Percentiles rank a stretch among this genome's conserved stretches.
Evolutionary conservation across 2,888 invertebrate genomes (phyloP).

Genomic region (Hecatera dysodea): DNA sequence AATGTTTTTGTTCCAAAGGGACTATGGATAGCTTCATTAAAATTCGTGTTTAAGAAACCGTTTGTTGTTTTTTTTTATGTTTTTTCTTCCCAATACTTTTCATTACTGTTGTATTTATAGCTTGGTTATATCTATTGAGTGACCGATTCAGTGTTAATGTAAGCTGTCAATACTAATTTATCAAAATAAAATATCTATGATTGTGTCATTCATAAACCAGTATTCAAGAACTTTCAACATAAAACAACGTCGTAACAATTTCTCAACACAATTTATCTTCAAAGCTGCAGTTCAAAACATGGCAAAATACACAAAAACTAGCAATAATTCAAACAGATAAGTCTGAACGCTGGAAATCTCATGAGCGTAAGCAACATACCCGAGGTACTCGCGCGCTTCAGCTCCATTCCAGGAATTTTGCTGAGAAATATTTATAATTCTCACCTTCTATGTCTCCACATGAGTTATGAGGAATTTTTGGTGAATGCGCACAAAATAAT

Average conservation of each 20-base stretch:
- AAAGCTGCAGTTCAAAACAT: constrained; percentile 17
- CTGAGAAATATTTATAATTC: constrained; percentile 75
- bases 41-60: constrained; percentile 4
- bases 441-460: constrained; percentile 70
- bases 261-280: constrained; percentile 10
- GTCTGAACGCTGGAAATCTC: constrained; percentile 63
- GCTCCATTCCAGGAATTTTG: constrained; percentile 64
- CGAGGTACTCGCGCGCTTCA: constrained; percentile 64
- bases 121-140: background rate
- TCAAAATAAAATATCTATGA: background rate
- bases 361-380: constrained; percentile 67
- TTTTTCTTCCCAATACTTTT: background rate
- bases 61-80: constrained; percentile 8
- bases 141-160: background rate
- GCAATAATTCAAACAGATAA: constrained; percentile 62
- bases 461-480: constrained; percentile 76
- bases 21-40: background rate
- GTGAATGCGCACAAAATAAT: constrained; percentile 67
- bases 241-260: constrained; percentile 14
- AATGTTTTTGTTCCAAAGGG: background rate
- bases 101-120: background rate
- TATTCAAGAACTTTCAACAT: background rate
- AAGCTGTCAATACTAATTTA: too few species aligned
- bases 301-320: constrained; percentile 49
- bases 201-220: background rate